These are phyloP conservation scores for Quiscalus mexicanus DNA, from an alignment of 2,113 vertebrate species.

Conservation along the genomic window DNA sequence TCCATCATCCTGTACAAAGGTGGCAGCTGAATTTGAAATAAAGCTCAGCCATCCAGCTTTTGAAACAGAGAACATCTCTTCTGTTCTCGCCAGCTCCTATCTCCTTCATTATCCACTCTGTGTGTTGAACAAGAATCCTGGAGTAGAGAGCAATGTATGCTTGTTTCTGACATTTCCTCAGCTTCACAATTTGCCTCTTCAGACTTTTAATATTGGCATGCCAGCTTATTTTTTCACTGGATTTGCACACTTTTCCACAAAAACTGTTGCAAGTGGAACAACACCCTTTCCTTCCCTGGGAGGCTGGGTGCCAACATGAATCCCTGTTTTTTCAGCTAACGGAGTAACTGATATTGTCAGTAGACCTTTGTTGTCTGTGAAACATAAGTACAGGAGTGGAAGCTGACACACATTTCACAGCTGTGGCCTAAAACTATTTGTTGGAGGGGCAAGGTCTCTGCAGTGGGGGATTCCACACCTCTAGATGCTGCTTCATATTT, in stretches of 20 bases:
- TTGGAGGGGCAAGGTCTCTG: neutral
- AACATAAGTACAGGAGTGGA: neutral
- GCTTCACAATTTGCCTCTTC: neutral
- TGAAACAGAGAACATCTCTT: neutral
- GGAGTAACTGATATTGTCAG: rapidly evolving
- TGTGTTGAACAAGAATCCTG: neutral
- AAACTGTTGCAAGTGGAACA: neutral
- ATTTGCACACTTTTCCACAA: neutral
- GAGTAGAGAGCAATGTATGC: neutral
- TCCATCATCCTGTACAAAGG: neutral
- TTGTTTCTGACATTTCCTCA: neutral
- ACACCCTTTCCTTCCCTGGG: neutral
- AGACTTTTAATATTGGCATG: neutral
- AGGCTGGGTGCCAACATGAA: neutral
- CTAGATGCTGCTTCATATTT: neutral
- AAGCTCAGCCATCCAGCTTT: neutral
- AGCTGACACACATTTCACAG: neutral
- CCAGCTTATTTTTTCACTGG: neutral
- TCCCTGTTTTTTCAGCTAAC: neutral
- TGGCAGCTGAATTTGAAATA: neutral
- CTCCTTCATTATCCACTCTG: neutral
- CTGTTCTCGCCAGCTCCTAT: neutral
- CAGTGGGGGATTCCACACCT: neutral
- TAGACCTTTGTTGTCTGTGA: neutral
- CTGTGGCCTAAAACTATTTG: neutral